A percentile compares a stretch with the other conserved stretches of the same genome.
Conservation (phyloP, 2,797 vertebrate genomes). For the Sebastes vulpes region DNA sequence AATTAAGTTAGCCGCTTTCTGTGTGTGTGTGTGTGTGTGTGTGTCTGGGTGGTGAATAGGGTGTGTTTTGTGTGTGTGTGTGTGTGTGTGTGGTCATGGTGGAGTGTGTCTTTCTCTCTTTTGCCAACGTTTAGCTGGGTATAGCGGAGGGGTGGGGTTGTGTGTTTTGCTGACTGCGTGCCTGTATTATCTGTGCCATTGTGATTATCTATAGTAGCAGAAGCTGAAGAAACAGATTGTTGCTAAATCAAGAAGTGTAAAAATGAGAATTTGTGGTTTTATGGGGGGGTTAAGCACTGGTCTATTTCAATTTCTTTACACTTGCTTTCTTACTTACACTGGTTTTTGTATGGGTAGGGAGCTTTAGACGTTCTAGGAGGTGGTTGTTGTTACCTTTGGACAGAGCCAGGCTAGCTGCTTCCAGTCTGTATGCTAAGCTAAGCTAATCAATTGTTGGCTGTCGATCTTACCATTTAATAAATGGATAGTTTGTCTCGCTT, state of each 20-base stretch:
- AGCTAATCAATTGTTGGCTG: too few species aligned
- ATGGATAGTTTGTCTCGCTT: too few species aligned
- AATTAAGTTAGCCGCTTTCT: conserved; percentile 65
- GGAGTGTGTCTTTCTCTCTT: conserved; percentile 4
- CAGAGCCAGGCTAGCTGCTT: background rate
- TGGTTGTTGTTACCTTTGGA: background rate
- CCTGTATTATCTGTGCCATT: background rate
- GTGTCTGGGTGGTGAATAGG: background rate
- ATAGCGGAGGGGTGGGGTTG: conserved; percentile 12
- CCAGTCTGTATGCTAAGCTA: too few species aligned
- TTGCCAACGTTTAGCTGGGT: background rate
- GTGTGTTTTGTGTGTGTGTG: background rate
- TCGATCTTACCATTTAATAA: too few species aligned
- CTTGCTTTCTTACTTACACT: background rate
- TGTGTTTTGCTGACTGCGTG: conserved; percentile 19
- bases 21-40: conserved; percentile 1
- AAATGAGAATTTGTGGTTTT: background rate
- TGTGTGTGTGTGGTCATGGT: background rate
- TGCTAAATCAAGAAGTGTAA: background rate
- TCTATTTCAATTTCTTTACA: background rate
- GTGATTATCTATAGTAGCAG: background rate
- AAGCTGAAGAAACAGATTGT: background rate
- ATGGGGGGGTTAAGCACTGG: background rate
- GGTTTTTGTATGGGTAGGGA: background rate
- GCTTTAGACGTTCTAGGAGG: background rate